Base-by-base conservation (phyloP, 2,797 vertebrate genomes). In the Oreortyx pictus region DNA sequence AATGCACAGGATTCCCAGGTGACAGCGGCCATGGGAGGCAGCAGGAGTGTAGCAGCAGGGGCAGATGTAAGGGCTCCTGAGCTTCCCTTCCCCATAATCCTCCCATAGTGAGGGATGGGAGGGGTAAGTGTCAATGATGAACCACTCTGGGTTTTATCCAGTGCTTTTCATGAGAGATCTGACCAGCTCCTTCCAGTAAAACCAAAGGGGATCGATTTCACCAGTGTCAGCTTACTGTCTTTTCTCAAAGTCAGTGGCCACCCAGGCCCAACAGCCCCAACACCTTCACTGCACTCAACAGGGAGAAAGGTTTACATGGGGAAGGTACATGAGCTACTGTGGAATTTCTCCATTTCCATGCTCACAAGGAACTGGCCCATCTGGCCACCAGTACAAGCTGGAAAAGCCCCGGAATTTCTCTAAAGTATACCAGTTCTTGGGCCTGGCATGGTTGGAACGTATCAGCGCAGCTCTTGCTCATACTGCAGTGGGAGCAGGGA, bases 1-100 rank as follows among this genome's bases (percentile, higher is more conserved):
- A 75, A 33, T 3, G 39, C 33, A 70, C 43, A 10, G 13, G 0
- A 10, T 14, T 6, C 47, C 29, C 0, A 1, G 31, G 33, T 5
- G 31, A 47, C 43, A 71, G 76, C 0, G 0, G 56, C 67, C 18
- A 9, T 29, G 4, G 19, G 14, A 24, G 18, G 46, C 5, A 37
- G 14, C 19, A 33, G 47, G 33, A 76, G 15, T 2, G 13, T 11
- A 27, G 2, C 16, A 44, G 70, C 16, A 3, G 25, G 44, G 37
- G 11, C 39, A 56, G 47, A 9, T 19, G 6, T 9, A 25, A 59
- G 41, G 37, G 19, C 47, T 70, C 6, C 0, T 2, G 4, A 54
- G 3, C 4, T 5, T 57, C 39, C 31, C 9, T 7, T 4, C 13
- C 39, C 43, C 14, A 3, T 9, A 16, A 9, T 9, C 16, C 25